Evolutionary conservation across 2,113 vertebrate species (phyloP).

Genomic region (Cyprinodon variegatus): DNA sequence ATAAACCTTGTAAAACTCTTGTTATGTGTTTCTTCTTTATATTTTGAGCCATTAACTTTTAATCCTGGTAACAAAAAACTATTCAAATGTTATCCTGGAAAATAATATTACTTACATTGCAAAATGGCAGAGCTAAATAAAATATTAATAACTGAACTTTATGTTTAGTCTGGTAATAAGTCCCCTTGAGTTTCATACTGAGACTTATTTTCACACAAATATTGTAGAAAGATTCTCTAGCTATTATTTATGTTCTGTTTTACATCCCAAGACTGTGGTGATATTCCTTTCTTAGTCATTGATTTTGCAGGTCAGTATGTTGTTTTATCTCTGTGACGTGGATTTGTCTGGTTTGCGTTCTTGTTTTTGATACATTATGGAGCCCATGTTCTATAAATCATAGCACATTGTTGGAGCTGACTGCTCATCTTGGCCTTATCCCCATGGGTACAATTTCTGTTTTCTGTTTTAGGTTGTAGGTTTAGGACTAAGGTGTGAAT

Average conservation of each 20-base stretch:
- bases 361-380: too few species aligned
- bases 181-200: too few species aligned
- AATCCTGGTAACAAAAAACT: neutral
- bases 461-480: too few species aligned
- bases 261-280: slow-evolving; percentile 38
- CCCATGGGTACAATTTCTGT: too few species aligned
- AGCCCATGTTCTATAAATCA: too few species aligned
- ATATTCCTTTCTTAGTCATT: slow-evolving; percentile 2
- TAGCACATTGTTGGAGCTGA: too few species aligned
- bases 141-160: neutral
- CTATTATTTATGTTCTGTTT: neutral
- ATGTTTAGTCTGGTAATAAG: neutral
- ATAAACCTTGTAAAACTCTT: slow-evolving; percentile 14
- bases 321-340: too few species aligned
- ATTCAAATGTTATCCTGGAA: neutral
- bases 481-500: too few species aligned
- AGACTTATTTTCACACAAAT: neutral
- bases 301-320: neutral
- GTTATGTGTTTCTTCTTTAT: slow-evolving; percentile 4
- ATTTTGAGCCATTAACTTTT: neutral
- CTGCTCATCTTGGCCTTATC: too few species aligned
- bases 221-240: neutral
- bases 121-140: neutral
- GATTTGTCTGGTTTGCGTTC: too few species aligned
- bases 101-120: neutral